Base-by-base conservation (phyloP, 1,140 invertebrate genomes). In the Macrosteles quadrilineatus region DNA sequence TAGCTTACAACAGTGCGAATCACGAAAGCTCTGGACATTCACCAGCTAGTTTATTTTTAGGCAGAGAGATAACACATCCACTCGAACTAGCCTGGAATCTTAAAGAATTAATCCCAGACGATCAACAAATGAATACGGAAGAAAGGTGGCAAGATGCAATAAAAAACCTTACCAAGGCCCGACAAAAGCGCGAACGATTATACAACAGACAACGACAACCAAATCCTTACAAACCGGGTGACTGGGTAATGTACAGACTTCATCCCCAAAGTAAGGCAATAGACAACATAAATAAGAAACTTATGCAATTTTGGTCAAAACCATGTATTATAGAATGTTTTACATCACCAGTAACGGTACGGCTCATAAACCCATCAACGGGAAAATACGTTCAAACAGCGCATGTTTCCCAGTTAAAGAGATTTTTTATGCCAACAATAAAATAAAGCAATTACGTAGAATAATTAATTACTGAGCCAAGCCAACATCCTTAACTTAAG, bases 381-480 rank as follows among this genome's bases (percentile, higher is more conserved):
- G 55, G 55, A 2, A 59, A 27, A n/a, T 59, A n/a, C 21, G 29
- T 59, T 4, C 2, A 23, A 59, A n/a, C 27, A 4, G 23, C 47
- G n/a, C 47, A 53, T 6, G n/a, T 27, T 59, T 29, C 21, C 2
- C 55, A 59, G 4, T 23, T 59, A 11, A 59, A 59, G 14, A 14
- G 55, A 59, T 59, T 29, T 59, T 59, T 59, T 27, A 27, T 17
- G 23, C 55, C 55, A 14, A 23, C 9, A 59, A 27, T 23, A 59
- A 6, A 59, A 4, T 59, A 50, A 50, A 50, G 47, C 14, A 21
- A 4, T 11, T 17, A 3, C 4, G n/a, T 4, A 4, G 14, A 19
- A 11, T 4, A 19, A 17, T n/a, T n/a, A n/a, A n/a, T n/a, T 50
- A 21, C 6, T 50, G 14, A 50, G n/a, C 14, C 21, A 19, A 19